Conservation (phyloP, 2,888 invertebrate species). For the Epirrita christyi region DNA sequence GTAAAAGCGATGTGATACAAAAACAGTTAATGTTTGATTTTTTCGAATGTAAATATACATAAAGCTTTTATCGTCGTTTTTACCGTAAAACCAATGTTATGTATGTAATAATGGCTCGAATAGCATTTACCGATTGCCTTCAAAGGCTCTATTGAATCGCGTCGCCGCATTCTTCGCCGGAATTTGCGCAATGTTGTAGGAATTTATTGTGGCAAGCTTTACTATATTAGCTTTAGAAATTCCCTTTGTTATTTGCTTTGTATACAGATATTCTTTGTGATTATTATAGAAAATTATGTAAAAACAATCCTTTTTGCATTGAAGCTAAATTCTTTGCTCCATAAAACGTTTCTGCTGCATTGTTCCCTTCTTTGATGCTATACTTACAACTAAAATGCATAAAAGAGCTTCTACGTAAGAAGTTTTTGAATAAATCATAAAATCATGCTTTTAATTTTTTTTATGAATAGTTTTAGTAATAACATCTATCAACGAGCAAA, state of each 20-base stretch:
- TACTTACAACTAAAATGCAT: too few species aligned
- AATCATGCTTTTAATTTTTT: background rate
- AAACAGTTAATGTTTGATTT: background rate
- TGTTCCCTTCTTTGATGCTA: too few species aligned
- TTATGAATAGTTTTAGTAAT: background rate
- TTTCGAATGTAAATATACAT: slow-evolving; percentile 13
- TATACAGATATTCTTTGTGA: slow-evolving; percentile 4
- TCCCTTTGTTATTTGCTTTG: slow-evolving; percentile 22
- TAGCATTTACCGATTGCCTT: slow-evolving; percentile 42
- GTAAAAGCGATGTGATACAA: background rate
- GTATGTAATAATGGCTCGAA: slow-evolving; percentile 23
- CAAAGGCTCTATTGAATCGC: slow-evolving; percentile 44
- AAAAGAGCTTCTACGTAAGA: too few species aligned
- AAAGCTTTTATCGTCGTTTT: slow-evolving; percentile 25
- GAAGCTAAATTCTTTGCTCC: background rate
- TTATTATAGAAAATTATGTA: slow-evolving; percentile 1
- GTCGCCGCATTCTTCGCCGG: slow-evolving; percentile 33
- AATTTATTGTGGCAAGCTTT: slow-evolving; percentile 38
- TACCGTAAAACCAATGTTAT: slow-evolving; percentile 23
- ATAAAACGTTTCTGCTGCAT: too few species aligned
- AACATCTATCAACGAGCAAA: background rate
- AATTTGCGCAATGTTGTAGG: slow-evolving; percentile 24
- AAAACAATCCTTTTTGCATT: background rate
- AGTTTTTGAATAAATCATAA: background rate
- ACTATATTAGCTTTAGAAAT: slow-evolving; percentile 24